phyloP scores from a whole-genome alignment of 1,140 invertebrate species.

The Globodera rostochiensis region DNA sequence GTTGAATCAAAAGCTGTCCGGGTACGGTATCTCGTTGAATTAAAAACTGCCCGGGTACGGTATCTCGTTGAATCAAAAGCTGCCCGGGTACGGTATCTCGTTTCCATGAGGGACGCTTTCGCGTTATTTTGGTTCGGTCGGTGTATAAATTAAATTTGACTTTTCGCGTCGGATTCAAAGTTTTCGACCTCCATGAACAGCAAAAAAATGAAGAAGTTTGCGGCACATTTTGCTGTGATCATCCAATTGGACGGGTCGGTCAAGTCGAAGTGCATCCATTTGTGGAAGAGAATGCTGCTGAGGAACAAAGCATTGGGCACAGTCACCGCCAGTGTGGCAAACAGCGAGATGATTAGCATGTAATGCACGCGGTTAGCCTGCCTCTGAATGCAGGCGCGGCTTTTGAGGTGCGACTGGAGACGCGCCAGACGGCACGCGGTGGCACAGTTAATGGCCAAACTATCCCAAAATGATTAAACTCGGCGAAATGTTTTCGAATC shows the following conservation, averaged over 20 bases:
- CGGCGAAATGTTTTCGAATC: neutral
- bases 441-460: constrained; percentile 30
- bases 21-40: too few species aligned
- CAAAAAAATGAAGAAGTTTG: constrained; percentile 44
- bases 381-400: constrained; percentile 32
- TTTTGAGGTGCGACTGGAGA: constrained; percentile 32
- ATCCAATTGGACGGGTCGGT: constrained; percentile 34
- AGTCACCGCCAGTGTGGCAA: constrained; percentile 35
- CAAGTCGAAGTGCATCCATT: constrained; percentile 27
- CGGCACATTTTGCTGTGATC: constrained; percentile 42
- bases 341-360: constrained; percentile 41
- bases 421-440: constrained; percentile 26
- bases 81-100: too few species aligned
- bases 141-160: too few species aligned
- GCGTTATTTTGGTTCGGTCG: too few species aligned
- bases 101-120: too few species aligned
- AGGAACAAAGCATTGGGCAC: constrained; percentile 38
- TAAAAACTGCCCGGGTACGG: too few species aligned
- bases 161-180: neutral
- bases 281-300: constrained; percentile 3
- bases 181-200: constrained; percentile 22
- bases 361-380: constrained; percentile 41
- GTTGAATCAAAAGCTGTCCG: too few species aligned
- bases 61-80: too few species aligned
- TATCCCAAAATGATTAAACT: neutral